Base-by-base conservation (phyloP, 2,888 invertebrate genomes). In the Kuschelorhynchus macadamiae region DNA sequence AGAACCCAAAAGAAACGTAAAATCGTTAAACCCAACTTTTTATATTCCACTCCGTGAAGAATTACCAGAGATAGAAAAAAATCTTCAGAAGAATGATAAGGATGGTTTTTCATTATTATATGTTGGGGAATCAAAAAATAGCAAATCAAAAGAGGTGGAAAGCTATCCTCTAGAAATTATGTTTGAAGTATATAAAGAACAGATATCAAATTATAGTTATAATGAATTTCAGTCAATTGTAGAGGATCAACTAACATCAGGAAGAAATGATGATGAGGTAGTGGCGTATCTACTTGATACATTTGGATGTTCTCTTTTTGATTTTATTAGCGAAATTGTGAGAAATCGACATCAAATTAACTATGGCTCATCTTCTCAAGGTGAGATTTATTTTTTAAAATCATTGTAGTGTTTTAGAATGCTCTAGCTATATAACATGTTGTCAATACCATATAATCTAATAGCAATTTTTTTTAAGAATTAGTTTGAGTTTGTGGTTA, bases 211-310 rank as follows among this genome's bases (percentile, higher is more conserved):
- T 44, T 80, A 79, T 68, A 73, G 72, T 21, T 80, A 74, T 66
- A 68, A 74, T 7, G 77, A 79, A 65, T 80, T 80, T 66, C 74
- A 74, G 57, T 60, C 75, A 9, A 74, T 80, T 14, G 70, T 80
- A 39, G 64, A 73, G 12, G 74, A 67, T 12, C 76, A 76, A 11
- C 52, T 80, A 11, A 73, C 73, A 30, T 81, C 81, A 0, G 72
- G 70, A 25, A 80, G 78, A 70, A 77, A 79, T 9, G 79, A 80
- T 57, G 78, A 82, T 50, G 92, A 92, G 76, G 84, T 94, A 68
- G 91, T 94, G 80, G 92, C 91, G 78, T 93, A 94, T 82, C 84
- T 98, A 16, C 92, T 96, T 81, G 97, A 98, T 77, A 84, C 97
- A 2, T 86, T 96, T 18, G 98, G 98, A 0, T 95, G 92, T 81